phyloP scores from a whole-genome alignment of 92 coral and sea anemone genomes.

The Plumapathes pennacea region DNA sequence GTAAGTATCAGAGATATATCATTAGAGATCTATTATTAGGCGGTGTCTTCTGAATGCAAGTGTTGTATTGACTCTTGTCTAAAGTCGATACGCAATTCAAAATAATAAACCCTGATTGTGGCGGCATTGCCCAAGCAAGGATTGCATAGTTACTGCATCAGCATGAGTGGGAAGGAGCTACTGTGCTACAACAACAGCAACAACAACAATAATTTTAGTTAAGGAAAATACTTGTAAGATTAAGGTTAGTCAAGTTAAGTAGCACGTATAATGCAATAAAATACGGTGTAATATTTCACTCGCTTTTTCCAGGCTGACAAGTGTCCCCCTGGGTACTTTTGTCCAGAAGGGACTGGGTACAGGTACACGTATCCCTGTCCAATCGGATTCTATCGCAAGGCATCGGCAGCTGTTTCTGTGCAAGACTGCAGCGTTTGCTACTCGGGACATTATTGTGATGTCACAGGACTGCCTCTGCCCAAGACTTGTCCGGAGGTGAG shows the following conservation, averaged over 20 bases:
- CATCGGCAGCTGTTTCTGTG: slow-evolving; percentile 82
- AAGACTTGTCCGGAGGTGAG: slow-evolving; percentile 82
- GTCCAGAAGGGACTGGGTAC: slow-evolving; percentile 90
- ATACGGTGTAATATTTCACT: background rate
- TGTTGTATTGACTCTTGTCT: background rate
- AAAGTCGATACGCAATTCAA: background rate
- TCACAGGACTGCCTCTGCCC: slow-evolving; percentile 65
- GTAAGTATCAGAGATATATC: no score
- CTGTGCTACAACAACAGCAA: no score
- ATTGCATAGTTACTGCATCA: no score
- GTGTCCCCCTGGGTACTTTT: slow-evolving; percentile 94
- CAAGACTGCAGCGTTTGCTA: slow-evolving; percentile 94
- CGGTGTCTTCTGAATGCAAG: background rate
- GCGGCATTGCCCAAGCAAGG: no score
- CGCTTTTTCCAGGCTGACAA: slow-evolving; percentile 56
- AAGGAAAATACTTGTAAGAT: background rate
- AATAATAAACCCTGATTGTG: no score
- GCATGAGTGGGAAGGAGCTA: no score
- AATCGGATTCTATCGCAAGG: slow-evolving; percentile 86
- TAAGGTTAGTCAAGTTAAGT: no score
- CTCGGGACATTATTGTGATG: slow-evolving; percentile 87
- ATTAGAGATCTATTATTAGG: no score
- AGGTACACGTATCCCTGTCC: slow-evolving; percentile 80
- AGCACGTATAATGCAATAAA: no score
- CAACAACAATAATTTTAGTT: background rate